Evolutionary conservation across 1,140 invertebrate genomes (phyloP), one percentile per base, ranked within the genome.

Genomic region (Nasonia giraulti): DNA sequence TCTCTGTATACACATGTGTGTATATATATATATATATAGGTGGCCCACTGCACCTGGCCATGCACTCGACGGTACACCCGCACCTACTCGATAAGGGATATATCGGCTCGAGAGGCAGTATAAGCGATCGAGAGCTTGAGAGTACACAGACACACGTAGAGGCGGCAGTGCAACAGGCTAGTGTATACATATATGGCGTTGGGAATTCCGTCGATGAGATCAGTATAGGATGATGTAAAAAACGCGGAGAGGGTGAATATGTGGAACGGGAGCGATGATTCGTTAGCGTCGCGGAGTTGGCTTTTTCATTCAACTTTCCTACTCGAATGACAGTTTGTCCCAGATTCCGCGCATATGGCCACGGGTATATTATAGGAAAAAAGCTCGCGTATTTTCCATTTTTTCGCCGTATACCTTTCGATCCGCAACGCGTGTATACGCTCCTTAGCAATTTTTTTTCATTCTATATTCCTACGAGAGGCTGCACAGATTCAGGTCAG

Each of bases 71-170:
- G 55, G 17, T 62, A 62, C 4, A 62, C 17, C 55, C 55, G 17
- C 55, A 7, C 20, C 55, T 47, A 76, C n/a, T 76, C 40, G 74
- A 76, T 76, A 40, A 11, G 74, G 12, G 27, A 76, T 76, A 47
- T 31, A 23, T 76, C 40, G 40, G 27, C n/a, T 47, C 74, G 12
- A 27, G 74, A 27, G 40, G 10, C 3, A 23, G 20, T n/a, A 75
- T n/a, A 75, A 76, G 40, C 40, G 74, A 75, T 76, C 40, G 40
- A 47, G 6, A 44, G n/a, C 14, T n/a, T 11, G 20, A 6, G 71
- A 7, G 27, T 71, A 71, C 27, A 27, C 8, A 17, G 2, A 33
- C 12, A 10, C 73, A 20, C 47, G 7, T 23, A 20, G 1, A 62
- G 6, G 23, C 12, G 5, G 47, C 1, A 20, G 23, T 17, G 76